A percentile compares a stretch with the other conserved stretches of the same genome.
Evolutionary conservation across 1,140 invertebrate species (phyloP).

Genomic region (Mamestra configurata): DNA sequence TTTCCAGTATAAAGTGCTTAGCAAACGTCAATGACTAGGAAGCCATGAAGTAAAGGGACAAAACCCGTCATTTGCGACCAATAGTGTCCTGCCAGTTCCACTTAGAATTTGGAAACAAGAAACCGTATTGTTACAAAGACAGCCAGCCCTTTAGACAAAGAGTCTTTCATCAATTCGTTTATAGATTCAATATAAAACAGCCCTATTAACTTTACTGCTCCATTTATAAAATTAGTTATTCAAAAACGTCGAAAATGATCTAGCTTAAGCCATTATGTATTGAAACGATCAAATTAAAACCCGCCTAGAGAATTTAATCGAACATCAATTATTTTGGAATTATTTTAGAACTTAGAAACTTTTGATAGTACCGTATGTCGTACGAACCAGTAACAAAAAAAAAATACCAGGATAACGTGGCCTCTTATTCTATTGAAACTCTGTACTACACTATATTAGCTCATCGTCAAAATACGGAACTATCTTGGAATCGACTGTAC

Average conservation of each 20-base stretch:
- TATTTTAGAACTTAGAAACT: not conserved
- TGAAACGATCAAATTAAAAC: not conserved
- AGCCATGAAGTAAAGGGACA: too few relatives aligned
- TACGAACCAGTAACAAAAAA: too few relatives aligned
- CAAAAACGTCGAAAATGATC: not conserved
- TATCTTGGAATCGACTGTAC: too few relatives aligned
- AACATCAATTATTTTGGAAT: not conserved
- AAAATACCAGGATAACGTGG: too few relatives aligned
- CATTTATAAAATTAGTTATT: slow-evolving; percentile 11
- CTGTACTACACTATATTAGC: too few relatives aligned
- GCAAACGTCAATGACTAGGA: not conserved
- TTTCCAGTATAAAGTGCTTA: too few relatives aligned
- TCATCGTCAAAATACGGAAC: too few relatives aligned
- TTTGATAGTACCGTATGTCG: too few relatives aligned
- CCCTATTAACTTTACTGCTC: not conserved
- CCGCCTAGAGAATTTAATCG: slow-evolving; percentile 3
- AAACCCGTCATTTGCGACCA: too few relatives aligned
- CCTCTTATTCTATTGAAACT: too few relatives aligned
- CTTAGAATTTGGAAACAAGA: not conserved
- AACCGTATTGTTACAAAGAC: not conserved
- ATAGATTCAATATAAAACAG: slow-evolving; percentile 25
- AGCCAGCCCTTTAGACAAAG: not conserved
- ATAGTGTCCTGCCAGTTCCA: not conserved
- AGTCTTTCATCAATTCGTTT: not conserved
- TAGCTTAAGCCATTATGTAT: not conserved